Base-by-base conservation (phyloP, 92 coral and sea anemone species). In the Diadumene lineata region DNA sequence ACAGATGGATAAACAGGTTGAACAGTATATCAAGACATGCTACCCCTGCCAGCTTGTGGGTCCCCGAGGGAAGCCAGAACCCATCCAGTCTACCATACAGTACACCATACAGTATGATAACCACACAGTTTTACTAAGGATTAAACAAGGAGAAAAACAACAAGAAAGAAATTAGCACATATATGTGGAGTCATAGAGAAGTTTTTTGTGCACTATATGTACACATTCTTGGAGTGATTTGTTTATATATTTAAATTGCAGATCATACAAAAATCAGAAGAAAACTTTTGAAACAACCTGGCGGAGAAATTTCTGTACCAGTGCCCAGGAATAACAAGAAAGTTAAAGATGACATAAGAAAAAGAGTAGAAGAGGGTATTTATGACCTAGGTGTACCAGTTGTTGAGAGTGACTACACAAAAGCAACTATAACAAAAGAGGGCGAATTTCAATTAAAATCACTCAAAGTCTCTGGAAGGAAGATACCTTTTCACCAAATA, bases 21-120 rank as follows among this genome's bases (percentile, higher is more conserved):
- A 85, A 31, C 44, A 75, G 7, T 19, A 4, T 1, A 44, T 82
- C 31, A 69, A 65, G 28, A 46, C 87, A 7, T 90, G 92, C 62
- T 72, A 86, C 33, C 82, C 80, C 9, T 89, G 83, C 68, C 86
- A 82, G 65, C 81, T 77, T 24, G 81, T 82, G 10, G 88, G 86
- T 16, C 88, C 85, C 32, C 75, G 86, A 79, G 28, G 56, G 24
- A 82, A 74, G 50, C 70, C 92, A 34, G 89, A 90, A 51, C 92
- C 86, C 11, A 67, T 79, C 26, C 66, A 82, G 43, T 83, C 88
- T 48, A 88, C 89, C 17, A 75, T 85, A 28, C 89, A 4, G 48
- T n/a, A n/a, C n/a, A n/a, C n/a, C n/a, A n/a, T n/a, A n/a, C n/a
- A n/a, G n/a, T n/a, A n/a, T n/a, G n/a, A n/a, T n/a, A n/a, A n/a